Evolutionary conservation across 2,113 vertebrate species (phyloP).

Genomic region (Dromaius novaehollandiae): DNA sequence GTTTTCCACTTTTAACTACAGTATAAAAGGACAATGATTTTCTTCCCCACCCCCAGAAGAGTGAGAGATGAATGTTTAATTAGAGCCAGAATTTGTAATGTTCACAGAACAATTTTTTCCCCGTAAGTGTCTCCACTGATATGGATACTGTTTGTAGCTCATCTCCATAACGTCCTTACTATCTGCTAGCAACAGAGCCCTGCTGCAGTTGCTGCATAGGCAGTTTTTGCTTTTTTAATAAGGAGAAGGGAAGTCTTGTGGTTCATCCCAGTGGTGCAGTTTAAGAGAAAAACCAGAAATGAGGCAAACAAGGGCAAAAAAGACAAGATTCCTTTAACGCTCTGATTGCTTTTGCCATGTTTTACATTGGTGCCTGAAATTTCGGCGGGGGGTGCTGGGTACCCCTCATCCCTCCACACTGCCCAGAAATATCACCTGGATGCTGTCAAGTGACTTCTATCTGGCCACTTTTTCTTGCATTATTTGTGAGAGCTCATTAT

Average conservation of each 20-base stretch:
- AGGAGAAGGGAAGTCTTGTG: slow-evolving; percentile 60
- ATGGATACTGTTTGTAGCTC: slow-evolving; percentile 39
- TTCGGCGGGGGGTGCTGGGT: not conserved
- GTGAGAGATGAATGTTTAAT: slow-evolving; percentile 64
- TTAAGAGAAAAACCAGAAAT: slow-evolving; percentile 66
- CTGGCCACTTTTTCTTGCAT: not conserved
- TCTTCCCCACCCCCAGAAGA: slow-evolving; percentile 41
- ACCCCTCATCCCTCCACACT: not conserved
- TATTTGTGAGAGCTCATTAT: not conserved
- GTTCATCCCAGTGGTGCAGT: slow-evolving; percentile 74
- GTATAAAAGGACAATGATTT: slow-evolving; percentile 64
- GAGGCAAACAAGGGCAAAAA: slow-evolving; percentile 47
- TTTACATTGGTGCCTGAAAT: not conserved
- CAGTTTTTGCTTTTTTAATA: slow-evolving; percentile 80
- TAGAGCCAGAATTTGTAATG: slow-evolving; percentile 55
- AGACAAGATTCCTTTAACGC: slow-evolving; percentile 64
- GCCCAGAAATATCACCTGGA: not conserved
- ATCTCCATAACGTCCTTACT: slow-evolving; percentile 55
- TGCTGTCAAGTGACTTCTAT: not conserved
- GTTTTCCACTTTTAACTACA: slow-evolving; percentile 61
- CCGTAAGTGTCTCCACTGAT: slow-evolving; percentile 18
- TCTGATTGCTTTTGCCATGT: not conserved
- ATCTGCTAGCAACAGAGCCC: slow-evolving; percentile 68
- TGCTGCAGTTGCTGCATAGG: slow-evolving; percentile 82
- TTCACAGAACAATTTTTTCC: slow-evolving; percentile 59